Percentiles rank a stretch among this genome's conserved stretches.
Evolutionary conservation across 2,113 vertebrate genomes (phyloP).

Genomic region (Ranitomeya imitator): DNA sequence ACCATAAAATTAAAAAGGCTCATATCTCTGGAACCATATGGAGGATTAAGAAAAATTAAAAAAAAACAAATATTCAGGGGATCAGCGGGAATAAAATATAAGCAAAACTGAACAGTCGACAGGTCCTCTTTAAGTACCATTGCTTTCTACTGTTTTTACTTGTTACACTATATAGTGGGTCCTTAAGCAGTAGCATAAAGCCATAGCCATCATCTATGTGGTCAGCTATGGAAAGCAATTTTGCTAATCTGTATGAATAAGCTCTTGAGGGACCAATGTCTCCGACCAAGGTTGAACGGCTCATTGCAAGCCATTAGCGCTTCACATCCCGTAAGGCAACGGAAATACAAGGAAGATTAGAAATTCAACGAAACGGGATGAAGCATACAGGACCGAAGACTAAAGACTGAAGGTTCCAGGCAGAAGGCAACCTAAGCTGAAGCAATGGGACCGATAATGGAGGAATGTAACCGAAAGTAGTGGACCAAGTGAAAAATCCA

Average conservation of each 20-base stretch:
- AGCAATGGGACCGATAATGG: background rate
- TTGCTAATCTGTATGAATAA: background rate
- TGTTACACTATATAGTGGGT: too few relatives aligned
- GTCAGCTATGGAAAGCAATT: background rate
- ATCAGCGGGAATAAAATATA: too few relatives aligned
- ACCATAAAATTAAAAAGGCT: too few relatives aligned
- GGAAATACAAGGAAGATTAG: conserved; percentile 1
- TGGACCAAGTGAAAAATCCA: background rate
- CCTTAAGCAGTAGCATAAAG: background rate
- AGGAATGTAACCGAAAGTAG: background rate
- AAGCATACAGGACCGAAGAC: background rate
- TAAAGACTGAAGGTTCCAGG: conserved; percentile 8
- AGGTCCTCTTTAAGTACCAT: too few relatives aligned
- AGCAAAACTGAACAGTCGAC: too few relatives aligned
- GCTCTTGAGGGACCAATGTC: background rate
- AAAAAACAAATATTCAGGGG: too few relatives aligned
- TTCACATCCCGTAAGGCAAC: background rate
- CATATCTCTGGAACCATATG: too few relatives aligned
- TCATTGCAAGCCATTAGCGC: background rate
- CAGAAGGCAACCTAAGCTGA: background rate
- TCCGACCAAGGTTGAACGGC: background rate
- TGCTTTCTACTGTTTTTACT: too few relatives aligned
- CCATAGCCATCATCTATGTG: background rate
- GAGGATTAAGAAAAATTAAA: too few relatives aligned
- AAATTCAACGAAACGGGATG: background rate